Conservation (phyloP, 2,797 vertebrate genomes). For the Crocidura indochinensis region DNA sequence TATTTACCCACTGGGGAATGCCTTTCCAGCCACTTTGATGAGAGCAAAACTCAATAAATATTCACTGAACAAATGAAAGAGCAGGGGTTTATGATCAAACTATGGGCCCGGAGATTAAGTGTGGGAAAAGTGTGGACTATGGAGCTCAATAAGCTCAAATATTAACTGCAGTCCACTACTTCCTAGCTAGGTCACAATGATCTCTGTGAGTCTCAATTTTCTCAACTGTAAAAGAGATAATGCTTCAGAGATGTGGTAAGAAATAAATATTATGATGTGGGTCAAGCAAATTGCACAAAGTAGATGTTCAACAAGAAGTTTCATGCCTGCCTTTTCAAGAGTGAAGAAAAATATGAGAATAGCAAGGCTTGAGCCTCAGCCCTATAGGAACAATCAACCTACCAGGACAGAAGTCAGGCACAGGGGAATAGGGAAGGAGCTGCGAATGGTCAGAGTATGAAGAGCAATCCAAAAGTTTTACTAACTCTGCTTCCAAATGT, state of each 20-base stretch:
- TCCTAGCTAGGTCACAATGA: background rate
- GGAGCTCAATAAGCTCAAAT: background rate
- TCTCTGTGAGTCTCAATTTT: constrained; percentile 41
- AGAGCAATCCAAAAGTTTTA: background rate
- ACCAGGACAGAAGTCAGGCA: constrained; percentile 15
- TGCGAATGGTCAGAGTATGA: background rate
- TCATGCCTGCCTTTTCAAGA: background rate
- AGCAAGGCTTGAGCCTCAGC: constrained; percentile 12
- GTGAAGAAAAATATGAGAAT: constrained; percentile 26
- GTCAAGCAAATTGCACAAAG: constrained; percentile 21
- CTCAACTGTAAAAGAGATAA: constrained; percentile 29
- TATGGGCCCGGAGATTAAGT: background rate
- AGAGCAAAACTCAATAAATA: background rate
- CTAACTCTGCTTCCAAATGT: background rate
- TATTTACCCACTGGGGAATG: background rate
- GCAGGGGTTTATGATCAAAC: background rate
- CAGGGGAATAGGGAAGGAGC: background rate
- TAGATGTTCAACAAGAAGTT: background rate
- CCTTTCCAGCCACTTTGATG: constrained; percentile 30
- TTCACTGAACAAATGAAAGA: constrained; percentile 37
- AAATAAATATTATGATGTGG: background rate
- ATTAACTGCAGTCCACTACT: background rate
- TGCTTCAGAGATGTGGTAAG: background rate
- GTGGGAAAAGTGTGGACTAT: background rate
- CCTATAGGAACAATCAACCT: background rate